Percentiles rank a stretch among this genome's conserved stretches.
Conservation (phyloP, 53 echinoderm and acorn worm species). For the Luidia sarsii region DNA sequence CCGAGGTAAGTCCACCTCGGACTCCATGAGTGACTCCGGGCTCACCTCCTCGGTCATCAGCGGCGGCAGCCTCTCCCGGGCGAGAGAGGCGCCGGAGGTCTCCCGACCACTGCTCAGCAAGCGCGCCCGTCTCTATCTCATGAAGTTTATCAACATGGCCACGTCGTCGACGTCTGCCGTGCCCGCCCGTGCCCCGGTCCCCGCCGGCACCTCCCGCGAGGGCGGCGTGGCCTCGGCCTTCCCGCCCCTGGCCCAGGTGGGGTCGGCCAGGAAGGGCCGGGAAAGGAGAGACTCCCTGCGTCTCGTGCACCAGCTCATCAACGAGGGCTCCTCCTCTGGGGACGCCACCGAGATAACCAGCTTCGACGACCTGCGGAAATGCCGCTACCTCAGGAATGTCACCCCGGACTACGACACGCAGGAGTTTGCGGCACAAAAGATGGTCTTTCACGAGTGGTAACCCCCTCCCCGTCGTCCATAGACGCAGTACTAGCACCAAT, state of each 20-base stretch:
- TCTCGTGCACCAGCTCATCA: slow-evolving; percentile 12
- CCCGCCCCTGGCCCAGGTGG: background rate
- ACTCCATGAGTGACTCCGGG: background rate
- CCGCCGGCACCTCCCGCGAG: background rate
- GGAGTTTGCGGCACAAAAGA: too few species aligned
- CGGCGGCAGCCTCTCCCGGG: too few species aligned
- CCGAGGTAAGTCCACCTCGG: background rate
- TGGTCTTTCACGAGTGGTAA: too few species aligned
- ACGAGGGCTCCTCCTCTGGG: background rate
- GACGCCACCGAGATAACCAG: slow-evolving; percentile 47
- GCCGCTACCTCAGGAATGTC: slow-evolving; percentile 49
- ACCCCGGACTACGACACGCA: too few species aligned
- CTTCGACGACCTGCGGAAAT: slow-evolving; percentile 49
- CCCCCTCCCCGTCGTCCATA: too few species aligned
- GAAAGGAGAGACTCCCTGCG: slow-evolving; percentile 41
- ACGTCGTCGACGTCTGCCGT: background rate
- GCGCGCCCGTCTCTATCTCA: background rate
- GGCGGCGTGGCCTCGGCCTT: background rate
- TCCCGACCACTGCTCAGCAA: slow-evolving; percentile 12
- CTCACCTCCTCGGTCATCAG: background rate
- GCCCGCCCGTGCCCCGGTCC: background rate
- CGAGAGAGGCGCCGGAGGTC: background rate
- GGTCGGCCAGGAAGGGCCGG: background rate
- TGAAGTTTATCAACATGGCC: slow-evolving; percentile 10
- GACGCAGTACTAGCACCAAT: too few species aligned